Evolutionary conservation across 1,140 invertebrate genomes (phyloP).

Genomic region (Trinorchestia longiramus): DNA sequence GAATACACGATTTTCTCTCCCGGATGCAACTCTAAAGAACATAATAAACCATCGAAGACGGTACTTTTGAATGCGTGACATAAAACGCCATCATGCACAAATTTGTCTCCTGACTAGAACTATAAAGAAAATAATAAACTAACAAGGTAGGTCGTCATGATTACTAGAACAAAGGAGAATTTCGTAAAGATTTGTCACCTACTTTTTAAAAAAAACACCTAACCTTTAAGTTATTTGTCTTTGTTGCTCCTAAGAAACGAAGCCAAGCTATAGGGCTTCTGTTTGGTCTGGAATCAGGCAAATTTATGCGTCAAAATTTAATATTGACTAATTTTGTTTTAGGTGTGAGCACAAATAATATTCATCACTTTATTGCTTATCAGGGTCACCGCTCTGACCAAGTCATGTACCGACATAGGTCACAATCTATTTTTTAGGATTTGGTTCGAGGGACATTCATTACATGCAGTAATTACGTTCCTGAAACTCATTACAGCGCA

Average conservation of each 20-base stretch:
- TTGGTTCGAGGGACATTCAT: not conserved
- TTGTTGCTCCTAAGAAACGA: not conserved
- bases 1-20: not conserved
- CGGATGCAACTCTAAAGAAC: conserved; percentile 4
- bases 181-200: not conserved
- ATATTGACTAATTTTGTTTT: not conserved
- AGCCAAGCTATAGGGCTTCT: not conserved
- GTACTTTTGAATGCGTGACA: not conserved
- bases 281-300: not conserved
- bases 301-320: not conserved
- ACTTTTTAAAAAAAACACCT: not conserved
- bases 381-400: not conserved
- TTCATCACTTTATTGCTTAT: not conserved
- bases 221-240: not conserved
- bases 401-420: not conserved
- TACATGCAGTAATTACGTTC: not conserved
- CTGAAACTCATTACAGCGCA: not conserved
- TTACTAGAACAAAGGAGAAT: not conserved
- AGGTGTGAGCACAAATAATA: not conserved
- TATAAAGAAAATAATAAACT: not conserved
- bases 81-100: not conserved
- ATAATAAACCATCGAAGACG: conserved; percentile 35
- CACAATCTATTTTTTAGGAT: not conserved
- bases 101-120: not conserved
- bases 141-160: not conserved